Evolutionary conservation across 2,888 invertebrate genomes (phyloP), one percentile per base, ranked within the genome.

Genomic region (Megastigmus dorsalis): DNA sequence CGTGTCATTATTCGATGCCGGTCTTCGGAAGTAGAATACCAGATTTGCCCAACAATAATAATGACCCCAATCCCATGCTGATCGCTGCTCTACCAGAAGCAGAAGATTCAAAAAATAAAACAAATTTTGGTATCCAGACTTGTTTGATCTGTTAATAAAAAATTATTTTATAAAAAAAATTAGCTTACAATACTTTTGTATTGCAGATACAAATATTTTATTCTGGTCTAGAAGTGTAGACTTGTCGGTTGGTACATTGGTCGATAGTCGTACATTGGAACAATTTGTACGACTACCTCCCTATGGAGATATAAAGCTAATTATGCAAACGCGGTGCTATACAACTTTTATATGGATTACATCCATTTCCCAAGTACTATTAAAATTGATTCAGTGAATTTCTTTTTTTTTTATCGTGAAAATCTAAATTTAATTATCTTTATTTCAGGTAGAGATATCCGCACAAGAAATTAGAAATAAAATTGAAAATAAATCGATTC

Each of bases 391-490:
- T n/a, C 10, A 43, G 2, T 28, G 15, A 9, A 52, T 2, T 23
- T 18, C 7, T 23, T 38, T 18, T 10, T 60, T 23, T 3, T 60
- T 43, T 30, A 33, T 13, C 1, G 50, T 7, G 9, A 50, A 18
- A 3, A 50, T 15, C 3, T 15, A 36, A 13, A 48, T n/a, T 18
- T 48, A 23, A 38, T 36, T 10, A 68, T 15, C 2, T 26, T n/a
- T 50, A n/a, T 41, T 54, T 23, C 4, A 92, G 92, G 89, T 90
- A 62, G 95, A 96, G 85, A 92, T 96, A 77, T 94, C 94, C 5
- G 95, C 95, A 2, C 92, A 93, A 79, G 95, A 95, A 81, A 94
- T 96, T 26, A 90, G 95, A 78, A 92, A 92, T 50, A 91, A 95
- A 36, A 54, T 89, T 95, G 28, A 77, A 83, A 50, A 78, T 80